Conservation (phyloP, 37 sponge, comb jelly and placozoan genomes). For the Corticium candelabrum region DNA sequence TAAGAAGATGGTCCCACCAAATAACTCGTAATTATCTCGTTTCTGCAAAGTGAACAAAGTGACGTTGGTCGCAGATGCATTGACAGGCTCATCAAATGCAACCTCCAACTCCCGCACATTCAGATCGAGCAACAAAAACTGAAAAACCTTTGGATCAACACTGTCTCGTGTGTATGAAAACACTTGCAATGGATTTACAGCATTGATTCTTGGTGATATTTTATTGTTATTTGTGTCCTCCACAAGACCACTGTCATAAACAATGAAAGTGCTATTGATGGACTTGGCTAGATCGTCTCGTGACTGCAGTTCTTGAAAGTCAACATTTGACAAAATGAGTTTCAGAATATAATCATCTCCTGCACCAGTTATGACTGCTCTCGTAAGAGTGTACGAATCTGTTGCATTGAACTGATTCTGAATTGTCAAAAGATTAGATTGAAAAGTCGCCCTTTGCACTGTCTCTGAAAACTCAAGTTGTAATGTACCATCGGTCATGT, state of each 20-base stretch:
- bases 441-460: conserved; percentile 15
- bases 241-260: conserved; percentile 30
- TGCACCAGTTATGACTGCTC: conserved; percentile 9
- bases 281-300: conserved; percentile 48
- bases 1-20: conserved; percentile 14
- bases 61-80: conserved; percentile 23
- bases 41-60: neutral
- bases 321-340: conserved; percentile 24
- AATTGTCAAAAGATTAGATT: neutral
- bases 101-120: conserved; percentile 22
- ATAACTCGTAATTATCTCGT: neutral
- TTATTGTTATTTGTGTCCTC: conserved; percentile 41
- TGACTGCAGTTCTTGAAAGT: conserved; percentile 50
- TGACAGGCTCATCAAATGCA: conserved; percentile 63
- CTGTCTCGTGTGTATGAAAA: conserved; percentile 28
- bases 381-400: conserved; percentile 33
- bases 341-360: conserved; percentile 21
- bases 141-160: conserved; percentile 37
- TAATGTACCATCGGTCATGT: conserved; percentile 34
- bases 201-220: conserved; percentile 8
- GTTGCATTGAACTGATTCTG: neutral
- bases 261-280: conserved; percentile 37
- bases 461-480: conserved; percentile 59
- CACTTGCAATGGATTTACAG: conserved; percentile 27
- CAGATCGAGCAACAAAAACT: conserved; percentile 47